Evolutionary conservation across 2,797 vertebrate genomes (phyloP).

Genomic region (Pangasius macronema): DNA sequence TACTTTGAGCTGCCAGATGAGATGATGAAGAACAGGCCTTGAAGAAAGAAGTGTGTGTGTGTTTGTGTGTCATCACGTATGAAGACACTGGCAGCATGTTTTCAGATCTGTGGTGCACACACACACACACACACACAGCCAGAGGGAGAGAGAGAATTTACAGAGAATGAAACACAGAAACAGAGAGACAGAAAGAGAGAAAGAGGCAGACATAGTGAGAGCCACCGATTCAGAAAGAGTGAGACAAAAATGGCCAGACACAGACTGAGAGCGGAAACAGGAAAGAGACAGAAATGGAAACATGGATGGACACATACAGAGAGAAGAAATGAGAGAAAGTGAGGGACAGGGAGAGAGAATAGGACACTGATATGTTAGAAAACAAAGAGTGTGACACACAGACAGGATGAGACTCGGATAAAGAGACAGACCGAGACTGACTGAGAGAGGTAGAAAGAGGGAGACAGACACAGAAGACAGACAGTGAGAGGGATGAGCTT

Average conservation of each 20-base stretch:
- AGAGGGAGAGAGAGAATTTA: neutral
- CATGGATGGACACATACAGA: neutral
- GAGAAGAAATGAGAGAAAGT: neutral
- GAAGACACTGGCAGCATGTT: neutral
- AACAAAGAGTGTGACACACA: neutral
- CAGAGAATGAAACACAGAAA: neutral
- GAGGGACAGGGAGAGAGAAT: neutral
- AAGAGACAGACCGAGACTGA: neutral
- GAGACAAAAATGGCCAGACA: neutral
- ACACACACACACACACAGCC: neutral
- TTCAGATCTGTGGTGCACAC: neutral
- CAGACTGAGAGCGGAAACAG: neutral
- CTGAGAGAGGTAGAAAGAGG: neutral
- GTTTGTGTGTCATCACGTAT: too few relatives aligned
- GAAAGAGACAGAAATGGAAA: neutral
- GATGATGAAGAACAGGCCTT: slow-evolving; percentile 38
- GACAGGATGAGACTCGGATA: neutral
- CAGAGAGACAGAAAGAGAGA: neutral
- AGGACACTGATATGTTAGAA: neutral
- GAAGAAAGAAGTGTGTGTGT: slow-evolving; percentile 18
- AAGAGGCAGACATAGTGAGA: neutral
- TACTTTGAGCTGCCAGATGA: slow-evolving; percentile 40
- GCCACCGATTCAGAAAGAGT: neutral
- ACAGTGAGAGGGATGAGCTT: neutral
- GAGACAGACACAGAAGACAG: neutral